Evolutionary conservation across 2,113 vertebrate genomes (phyloP), one percentile per base, ranked within the genome.

Genomic region (Athene cunicularia): DNA sequence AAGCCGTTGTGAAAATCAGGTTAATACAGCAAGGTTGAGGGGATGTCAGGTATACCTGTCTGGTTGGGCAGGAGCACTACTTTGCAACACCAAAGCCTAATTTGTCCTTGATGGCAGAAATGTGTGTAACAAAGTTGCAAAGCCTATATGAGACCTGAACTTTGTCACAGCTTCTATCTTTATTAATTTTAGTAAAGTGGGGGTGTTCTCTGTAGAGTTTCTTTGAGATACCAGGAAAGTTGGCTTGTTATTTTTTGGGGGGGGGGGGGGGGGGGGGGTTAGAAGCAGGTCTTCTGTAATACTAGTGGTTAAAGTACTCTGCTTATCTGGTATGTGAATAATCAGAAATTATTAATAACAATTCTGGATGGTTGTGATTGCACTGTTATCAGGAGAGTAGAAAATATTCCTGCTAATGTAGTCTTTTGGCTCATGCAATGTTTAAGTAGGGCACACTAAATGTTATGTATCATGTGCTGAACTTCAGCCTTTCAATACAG

Each of bases 221-320:
- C 23, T 79, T 56, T 75, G 35, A 71, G 24, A 28, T 28, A 37
- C 11, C 8, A 15, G 5, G 50, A 16, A 67, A 63, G 14, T 41
- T 33, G 8, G 14, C 68, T 74, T 81, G 37, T 55, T 91, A 11
- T 79, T 85, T 50, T 79, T 93, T 87, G n/a, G 35, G 6, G 14
- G 8, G 1, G 6, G 14, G 8, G 1, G 6, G 14, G 8, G 1
- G 6, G 14, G 8, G 1, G 6, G 14, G 8, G 1, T 16, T 58
- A 58, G 52, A 47, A 87, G 87, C 80, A 70, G 33, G 12, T 70
- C 15, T 73, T 8, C 2, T 72, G 24, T 67, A 50, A 59, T 80
- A 35, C 33, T 68, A 64, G 66, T 72, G 43, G 33, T 86, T 56
- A 14, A 85, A 75, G 43, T 71, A 59, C 71, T 90, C 72, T 59